Evolutionary conservation across 2,113 vertebrate species (phyloP), one percentile per base, ranked within the genome.

Genomic region (Rhea pennata): DNA sequence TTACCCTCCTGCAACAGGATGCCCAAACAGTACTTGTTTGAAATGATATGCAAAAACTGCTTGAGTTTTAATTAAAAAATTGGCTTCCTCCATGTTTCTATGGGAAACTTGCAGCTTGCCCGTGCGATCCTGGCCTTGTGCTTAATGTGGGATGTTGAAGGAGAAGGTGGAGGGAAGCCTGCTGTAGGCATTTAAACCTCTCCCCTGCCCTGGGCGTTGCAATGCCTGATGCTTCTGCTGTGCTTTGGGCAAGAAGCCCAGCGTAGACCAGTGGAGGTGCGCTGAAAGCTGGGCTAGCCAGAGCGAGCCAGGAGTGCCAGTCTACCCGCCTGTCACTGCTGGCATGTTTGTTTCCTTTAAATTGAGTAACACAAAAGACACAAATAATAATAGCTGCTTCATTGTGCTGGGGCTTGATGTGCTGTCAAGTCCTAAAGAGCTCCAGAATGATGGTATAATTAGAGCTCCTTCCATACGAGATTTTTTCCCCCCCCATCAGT

Each of bases 91-190:
- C 7, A 9, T 1, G 22, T 23, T 50, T 15, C 3, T 1, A 0
- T 11, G 59, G 31, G 51, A 20, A 67, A 22, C 10, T 3, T 4
- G 5, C 44, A 46, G 44, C 21, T 33, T 0, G 0, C 10, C 8
- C 44, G 10, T 31, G 14, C 10, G 40, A 5, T 54, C 33, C 26
- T 40, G 48, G 22, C 26, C 33, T 21, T 5, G 14, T 9, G 22
- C 17, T 79, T 36, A 4, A 9, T 36, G 36, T 14, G 16, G 66
- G 42, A 33, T 5, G 6, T 9, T 15, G 36, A 59, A 46, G 46
- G 46, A 48, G 46, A 48, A 48, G 46, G 46, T 48, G 46, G 46
- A 48, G 46, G 46, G 46, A 48, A 48, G 46, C 46, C 46, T 19
- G 17, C 44, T 15, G 17, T 48, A 19, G 46, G 46, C 16, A 7